Evolutionary conservation across 2,888 invertebrate species (phyloP).

Genomic region (Nyleta sp.): DNA sequence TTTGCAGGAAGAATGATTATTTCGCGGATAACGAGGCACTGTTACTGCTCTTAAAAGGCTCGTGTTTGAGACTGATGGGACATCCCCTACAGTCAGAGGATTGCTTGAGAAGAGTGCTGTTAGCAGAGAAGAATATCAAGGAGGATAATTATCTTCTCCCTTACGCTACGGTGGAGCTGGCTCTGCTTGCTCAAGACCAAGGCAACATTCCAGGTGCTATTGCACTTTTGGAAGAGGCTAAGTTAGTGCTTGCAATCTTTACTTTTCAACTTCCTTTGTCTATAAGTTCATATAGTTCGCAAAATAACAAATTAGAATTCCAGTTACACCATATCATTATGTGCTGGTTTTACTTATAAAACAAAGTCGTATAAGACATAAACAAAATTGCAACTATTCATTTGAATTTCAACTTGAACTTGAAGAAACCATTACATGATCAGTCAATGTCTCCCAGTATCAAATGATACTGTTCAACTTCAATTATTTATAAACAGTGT

Average conservation of each 20-base stretch:
- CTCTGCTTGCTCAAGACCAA: slow-evolving; percentile 89
- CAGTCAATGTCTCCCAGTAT: too few relatives aligned
- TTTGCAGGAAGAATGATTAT: slow-evolving; percentile 82
- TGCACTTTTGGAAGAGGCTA: slow-evolving; percentile 90
- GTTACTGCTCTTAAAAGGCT: slow-evolving; percentile 90
- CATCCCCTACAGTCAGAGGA: slow-evolving; percentile 91
- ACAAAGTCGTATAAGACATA: too few relatives aligned
- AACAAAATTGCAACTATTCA: too few relatives aligned
- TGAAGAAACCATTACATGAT: too few relatives aligned
- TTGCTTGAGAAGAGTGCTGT: slow-evolving; percentile 86
- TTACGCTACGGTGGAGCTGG: slow-evolving; percentile 93
- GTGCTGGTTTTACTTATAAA: too few relatives aligned
- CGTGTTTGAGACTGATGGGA: slow-evolving; percentile 91
- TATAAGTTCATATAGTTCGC: too few relatives aligned
- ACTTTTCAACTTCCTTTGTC: too few relatives aligned
- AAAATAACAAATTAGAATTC: too few relatives aligned
- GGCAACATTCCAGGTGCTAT: slow-evolving; percentile 88
- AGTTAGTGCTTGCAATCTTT: too few relatives aligned
- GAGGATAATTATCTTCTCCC: slow-evolving; percentile 94
- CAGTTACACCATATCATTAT: too few relatives aligned
- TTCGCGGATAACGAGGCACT: slow-evolving; percentile 90
- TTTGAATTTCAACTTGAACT: too few relatives aligned
- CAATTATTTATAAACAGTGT: background rate
- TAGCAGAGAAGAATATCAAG: slow-evolving; percentile 88
- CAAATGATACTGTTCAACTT: too few relatives aligned